A percentile compares a stretch with the other conserved stretches of the same genome.
Evolutionary conservation across 2,113 vertebrate species (phyloP).

Genomic region (Ceyx melanurus): DNA sequence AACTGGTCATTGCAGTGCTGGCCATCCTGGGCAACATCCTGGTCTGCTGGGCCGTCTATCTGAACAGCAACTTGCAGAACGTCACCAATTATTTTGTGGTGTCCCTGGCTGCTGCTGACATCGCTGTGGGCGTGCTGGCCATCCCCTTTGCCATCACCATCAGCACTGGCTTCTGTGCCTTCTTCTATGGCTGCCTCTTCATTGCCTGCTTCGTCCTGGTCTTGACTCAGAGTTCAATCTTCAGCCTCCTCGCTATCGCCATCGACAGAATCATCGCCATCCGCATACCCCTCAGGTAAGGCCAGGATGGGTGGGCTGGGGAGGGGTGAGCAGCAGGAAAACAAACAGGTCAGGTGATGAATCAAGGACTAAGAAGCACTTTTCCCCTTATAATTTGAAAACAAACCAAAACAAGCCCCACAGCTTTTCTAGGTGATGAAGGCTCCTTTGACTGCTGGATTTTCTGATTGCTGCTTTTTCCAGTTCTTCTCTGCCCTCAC

Average conservation of each 20-base stretch:
- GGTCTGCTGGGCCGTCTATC: conserved; percentile 94
- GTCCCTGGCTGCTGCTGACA: conserved; percentile 93
- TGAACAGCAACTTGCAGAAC: conserved; percentile 95
- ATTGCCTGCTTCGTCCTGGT: conserved; percentile 95
- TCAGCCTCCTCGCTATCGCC: conserved; percentile 95
- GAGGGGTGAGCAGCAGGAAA: background rate
- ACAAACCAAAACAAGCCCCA: background rate
- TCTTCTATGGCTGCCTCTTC: conserved; percentile 95
- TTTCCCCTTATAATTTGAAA: background rate
- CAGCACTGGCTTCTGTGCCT: conserved; percentile 93
- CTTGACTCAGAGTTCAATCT: conserved; percentile 97
- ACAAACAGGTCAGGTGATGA: background rate
- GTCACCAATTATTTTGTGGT: conserved; percentile 98
- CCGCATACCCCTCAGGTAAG: conserved; percentile 92
- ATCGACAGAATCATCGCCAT: conserved; percentile 95
- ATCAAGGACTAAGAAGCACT: background rate
- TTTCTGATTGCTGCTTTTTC: background rate
- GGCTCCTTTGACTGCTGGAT: background rate
- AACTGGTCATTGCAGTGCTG: conserved; percentile 89
- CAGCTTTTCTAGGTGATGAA: background rate
- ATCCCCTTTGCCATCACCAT: conserved; percentile 94
- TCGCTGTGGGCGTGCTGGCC: conserved; percentile 92
- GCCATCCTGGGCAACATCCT: conserved; percentile 93
- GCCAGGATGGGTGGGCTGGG: rapidly evolving
- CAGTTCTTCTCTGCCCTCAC: background rate